Conservation (phyloP, 1,140 invertebrate genomes). For the Trichonephila clavipes region DNA sequence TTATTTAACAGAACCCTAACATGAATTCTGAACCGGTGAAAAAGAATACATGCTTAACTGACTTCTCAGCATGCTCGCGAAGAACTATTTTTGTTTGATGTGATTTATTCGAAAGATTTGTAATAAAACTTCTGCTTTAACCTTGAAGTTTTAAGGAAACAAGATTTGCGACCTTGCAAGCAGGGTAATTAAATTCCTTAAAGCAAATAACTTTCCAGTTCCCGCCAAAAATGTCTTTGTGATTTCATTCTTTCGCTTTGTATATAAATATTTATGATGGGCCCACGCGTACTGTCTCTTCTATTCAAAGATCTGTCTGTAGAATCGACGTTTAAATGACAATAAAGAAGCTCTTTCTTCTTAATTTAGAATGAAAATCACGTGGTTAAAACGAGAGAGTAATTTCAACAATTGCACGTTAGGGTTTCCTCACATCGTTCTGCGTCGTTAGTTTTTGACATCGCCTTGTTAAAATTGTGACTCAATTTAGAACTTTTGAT, state of each 20-base stretch:
- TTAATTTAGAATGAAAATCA: constrained; percentile 7
- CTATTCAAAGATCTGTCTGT: not conserved
- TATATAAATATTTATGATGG: constrained; percentile 41
- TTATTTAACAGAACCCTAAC: no score
- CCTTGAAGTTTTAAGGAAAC: constrained; percentile 33
- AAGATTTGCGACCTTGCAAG: constrained; percentile 16
- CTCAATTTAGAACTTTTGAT: no score
- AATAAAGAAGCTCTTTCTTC: constrained; percentile 31
- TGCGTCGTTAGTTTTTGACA: no score
- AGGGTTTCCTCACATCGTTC: no score
- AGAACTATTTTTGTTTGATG: not conserved
- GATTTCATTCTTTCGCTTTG: not conserved
- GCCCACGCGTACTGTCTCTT: not conserved
- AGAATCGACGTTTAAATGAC: not conserved
- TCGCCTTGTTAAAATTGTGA: no score
- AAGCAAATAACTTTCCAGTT: constrained; percentile 23
- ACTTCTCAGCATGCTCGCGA: no score
- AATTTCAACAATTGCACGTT: no score
- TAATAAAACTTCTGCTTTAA: not conserved
- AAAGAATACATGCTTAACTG: no score
- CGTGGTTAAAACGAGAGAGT: not conserved
- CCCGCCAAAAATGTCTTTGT: constrained; percentile 33
- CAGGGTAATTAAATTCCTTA: constrained; percentile 40
- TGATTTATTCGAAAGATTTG: not conserved
- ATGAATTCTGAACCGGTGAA: no score